Base-by-base conservation (phyloP, 1,140 invertebrate species). In the Pseudomyrmex pallidus region DNA sequence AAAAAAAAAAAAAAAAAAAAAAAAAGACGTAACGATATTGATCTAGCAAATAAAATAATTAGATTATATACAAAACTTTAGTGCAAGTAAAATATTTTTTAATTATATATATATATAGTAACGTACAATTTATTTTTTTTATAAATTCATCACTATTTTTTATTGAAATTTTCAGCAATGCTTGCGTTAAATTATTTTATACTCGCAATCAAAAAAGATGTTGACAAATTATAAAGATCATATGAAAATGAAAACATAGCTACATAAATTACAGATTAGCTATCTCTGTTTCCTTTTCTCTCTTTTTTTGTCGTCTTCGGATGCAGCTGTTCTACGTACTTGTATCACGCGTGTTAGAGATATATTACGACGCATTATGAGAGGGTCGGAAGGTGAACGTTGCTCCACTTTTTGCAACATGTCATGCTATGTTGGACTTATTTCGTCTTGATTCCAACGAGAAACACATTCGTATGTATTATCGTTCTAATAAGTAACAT, bases 401-500 rank as follows among this genome's bases (percentile, higher is more conserved):
- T 66, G 61, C 4, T 78, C 52, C 48, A 48, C 15, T 78, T 68
- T 68, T 57, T 68, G 64, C 76, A 25, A 48, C 7, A 5, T 68
- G 17, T 56, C 25, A 2, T 12, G n/a, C 61, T 46, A 12, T 35
- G 35, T 78, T 48, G 22, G 35, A 57, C 9, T 68, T 25, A 78
- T 78, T 10, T 48, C 4, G 22, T 70, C 22, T 15, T 46, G n/a
- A 35, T 56, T 54, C 25, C 22, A 35, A 54, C 15, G 7, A 13
- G 17, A 20, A 10, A 15, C 13, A 8, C 13, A 46, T 35, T 50
- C 46, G 20, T 64, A 25, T 13, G 10, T 22, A 48, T 57, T n/a
- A 61, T 48, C 20, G 3, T 3, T 2, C 0, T 10, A 48, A 78
- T 57, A 46, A 57, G 10, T 52, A 52, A 52, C 50, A 13, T 52